Percentiles rank a stretch among this genome's conserved stretches.
These are phyloP conservation scores for Lepas anatifera DNA, from an alignment of 2,888 invertebrate species.

Conservation along the genomic window DNA sequence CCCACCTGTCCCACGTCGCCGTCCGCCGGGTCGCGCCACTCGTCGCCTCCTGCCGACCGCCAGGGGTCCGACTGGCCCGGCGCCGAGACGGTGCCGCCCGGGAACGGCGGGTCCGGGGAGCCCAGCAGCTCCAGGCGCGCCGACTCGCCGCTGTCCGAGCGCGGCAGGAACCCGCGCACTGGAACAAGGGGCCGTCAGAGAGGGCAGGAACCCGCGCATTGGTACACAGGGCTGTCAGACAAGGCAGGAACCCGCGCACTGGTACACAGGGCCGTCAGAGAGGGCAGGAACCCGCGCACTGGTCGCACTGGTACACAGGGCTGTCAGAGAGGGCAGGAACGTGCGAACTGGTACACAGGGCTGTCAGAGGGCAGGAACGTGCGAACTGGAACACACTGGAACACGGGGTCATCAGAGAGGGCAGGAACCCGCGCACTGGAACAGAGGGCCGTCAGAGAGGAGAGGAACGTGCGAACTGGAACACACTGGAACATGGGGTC, in stretches of 20 bases:
- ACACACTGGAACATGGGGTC: too few species aligned
- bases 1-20: not conserved
- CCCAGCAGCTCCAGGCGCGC: conserved; percentile 64
- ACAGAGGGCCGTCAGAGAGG: too few species aligned
- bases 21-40: not conserved
- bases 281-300: not conserved
- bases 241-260: not conserved
- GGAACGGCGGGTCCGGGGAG: not conserved
- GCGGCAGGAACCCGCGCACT: conserved; percentile 39
- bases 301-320: not conserved
- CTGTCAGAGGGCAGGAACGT: conserved; percentile 41
- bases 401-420: not conserved
- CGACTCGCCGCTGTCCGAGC: conserved; percentile 51
- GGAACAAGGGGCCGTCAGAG: not conserved
- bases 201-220: not conserved
- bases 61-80: not conserved
- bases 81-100: not conserved
- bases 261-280: not conserved
- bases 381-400: conserved; percentile 34
- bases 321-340: not conserved
- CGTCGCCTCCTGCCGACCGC: not conserved
- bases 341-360: not conserved
- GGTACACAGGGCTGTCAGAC: too few species aligned
- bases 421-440: not conserved
- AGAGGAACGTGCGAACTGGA: not conserved